Evolutionary conservation across 2,888 invertebrate species (phyloP).

Genomic region (Eledona agricola): DNA sequence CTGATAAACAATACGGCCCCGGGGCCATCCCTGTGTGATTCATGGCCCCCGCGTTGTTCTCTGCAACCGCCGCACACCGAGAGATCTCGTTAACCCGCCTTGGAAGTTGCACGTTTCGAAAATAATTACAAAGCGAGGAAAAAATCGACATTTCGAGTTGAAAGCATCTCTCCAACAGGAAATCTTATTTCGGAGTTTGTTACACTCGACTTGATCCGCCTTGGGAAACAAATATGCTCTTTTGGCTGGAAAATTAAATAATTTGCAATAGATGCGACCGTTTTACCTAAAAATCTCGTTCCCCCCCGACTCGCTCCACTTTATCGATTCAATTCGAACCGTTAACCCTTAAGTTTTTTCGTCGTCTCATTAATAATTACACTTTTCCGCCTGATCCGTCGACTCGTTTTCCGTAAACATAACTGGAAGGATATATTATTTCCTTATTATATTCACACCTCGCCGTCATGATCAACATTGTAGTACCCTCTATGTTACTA

Average conservation of each 20-base stretch:
- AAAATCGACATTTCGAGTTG: constrained; percentile 18
- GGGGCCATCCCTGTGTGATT: constrained; percentile 50
- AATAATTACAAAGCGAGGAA: constrained; percentile 14
- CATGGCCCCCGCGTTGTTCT: constrained; percentile 44
- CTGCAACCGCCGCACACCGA: constrained; percentile 37
- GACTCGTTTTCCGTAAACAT: constrained; percentile 8
- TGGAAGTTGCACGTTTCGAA: constrained; percentile 28
- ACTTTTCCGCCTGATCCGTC: constrained; percentile 11
- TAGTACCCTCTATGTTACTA: too few species aligned
- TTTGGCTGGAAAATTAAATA: constrained; percentile 62
- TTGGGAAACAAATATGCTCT: constrained; percentile 59
- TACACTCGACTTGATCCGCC: constrained; percentile 56
- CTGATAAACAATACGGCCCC: constrained; percentile 59
- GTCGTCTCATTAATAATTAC: too few species aligned
- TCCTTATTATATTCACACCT: constrained; percentile 3
- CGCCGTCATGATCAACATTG: too few species aligned
- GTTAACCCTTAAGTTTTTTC: too few species aligned
- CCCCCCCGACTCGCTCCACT: too few species aligned
- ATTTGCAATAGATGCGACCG: constrained; percentile 58
- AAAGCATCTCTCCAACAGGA: constrained; percentile 10
- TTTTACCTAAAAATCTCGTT: constrained; percentile 39
- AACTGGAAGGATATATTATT: constrained; percentile 11
- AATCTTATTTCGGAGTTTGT: constrained; percentile 54
- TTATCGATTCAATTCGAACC: too few species aligned
- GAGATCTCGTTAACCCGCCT: constrained; percentile 41